Percentiles rank a stretch among this genome's conserved stretches.
These are phyloP conservation scores for Leptura quadrifasciata DNA, from an alignment of 2,888 invertebrate genomes.

Conservation along the genomic window DNA sequence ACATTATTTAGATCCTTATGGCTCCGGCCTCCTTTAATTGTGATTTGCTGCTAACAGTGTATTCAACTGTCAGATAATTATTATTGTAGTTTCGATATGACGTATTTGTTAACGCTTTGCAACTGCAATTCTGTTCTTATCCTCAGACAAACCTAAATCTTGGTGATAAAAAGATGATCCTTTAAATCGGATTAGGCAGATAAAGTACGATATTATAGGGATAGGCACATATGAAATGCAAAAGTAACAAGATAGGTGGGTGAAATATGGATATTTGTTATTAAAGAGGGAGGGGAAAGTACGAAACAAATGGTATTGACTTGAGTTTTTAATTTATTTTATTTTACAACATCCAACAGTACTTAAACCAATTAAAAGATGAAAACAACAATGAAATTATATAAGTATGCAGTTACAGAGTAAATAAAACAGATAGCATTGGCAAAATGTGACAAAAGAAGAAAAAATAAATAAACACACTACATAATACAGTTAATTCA, in stretches of 20 bases:
- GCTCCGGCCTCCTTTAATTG: constrained; percentile 49
- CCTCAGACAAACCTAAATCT: constrained; percentile 23
- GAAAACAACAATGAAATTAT: no score
- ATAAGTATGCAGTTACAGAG: no score
- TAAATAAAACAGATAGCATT: no score
- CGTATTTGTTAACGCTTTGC: constrained; percentile 45
- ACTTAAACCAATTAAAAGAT: no score
- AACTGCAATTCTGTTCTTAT: constrained; percentile 35
- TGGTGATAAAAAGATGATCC: constrained; percentile 23
- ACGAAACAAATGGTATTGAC: no score
- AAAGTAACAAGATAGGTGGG: not conserved
- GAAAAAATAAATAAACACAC: no score
- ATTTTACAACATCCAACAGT: no score
- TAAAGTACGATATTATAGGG: constrained; percentile 10
- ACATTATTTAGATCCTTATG: constrained; percentile 30
- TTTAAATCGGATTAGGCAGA: constrained; percentile 27
- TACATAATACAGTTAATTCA: no score
- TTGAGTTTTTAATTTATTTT: no score
- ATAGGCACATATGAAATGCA: not conserved
- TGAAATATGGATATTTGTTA: no score
- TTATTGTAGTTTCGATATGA: constrained; percentile 53
- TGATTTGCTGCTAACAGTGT: constrained; percentile 56
- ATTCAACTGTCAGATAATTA: constrained; percentile 56
- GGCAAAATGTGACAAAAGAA: no score
- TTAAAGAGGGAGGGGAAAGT: no score